These are phyloP conservation scores for Stictonetta naevosa DNA, from an alignment of 2,113 vertebrate genomes.

Conservation along the genomic window DNA sequence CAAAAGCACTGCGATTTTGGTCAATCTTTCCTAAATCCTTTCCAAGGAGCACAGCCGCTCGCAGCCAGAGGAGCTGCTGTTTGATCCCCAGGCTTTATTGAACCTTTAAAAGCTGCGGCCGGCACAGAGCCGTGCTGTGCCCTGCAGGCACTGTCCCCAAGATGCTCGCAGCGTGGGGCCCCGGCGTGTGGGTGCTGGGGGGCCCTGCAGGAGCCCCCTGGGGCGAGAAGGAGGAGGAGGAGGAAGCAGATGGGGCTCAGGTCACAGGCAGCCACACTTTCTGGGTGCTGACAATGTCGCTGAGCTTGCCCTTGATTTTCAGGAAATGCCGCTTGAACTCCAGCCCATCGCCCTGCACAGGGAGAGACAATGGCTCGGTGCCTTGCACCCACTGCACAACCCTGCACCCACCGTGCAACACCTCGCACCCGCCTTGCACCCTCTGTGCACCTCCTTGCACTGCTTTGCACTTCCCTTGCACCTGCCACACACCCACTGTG, in stretches of 20 bases:
- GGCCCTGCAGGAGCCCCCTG: background rate
- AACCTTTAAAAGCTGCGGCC: background rate
- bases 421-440: background rate
- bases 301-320: slow-evolving; percentile 91
- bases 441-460: too few species aligned
- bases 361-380: background rate
- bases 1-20: too few species aligned
- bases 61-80: too few species aligned
- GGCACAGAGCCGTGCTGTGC: background rate
- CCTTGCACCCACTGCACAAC: background rate
- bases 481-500: accelerated
- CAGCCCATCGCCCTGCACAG: slow-evolving; percentile 88
- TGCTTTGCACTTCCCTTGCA: too few species aligned
- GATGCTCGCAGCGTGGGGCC: too few species aligned
- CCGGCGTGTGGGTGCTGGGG: accelerated
- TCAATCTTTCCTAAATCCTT: too few species aligned
- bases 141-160: too few species aligned
- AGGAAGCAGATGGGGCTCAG: slow-evolving; percentile 46
- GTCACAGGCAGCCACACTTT: slow-evolving; percentile 82
- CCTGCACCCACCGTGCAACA: too few species aligned
- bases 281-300: slow-evolving; percentile 89
- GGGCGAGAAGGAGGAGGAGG: background rate
- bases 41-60: too few species aligned
- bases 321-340: slow-evolving; percentile 96
- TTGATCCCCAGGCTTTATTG: background rate